These are phyloP conservation scores for Acholoe squamosa DNA, from an alignment of 2,888 invertebrate genomes.

Conservation along the genomic window DNA sequence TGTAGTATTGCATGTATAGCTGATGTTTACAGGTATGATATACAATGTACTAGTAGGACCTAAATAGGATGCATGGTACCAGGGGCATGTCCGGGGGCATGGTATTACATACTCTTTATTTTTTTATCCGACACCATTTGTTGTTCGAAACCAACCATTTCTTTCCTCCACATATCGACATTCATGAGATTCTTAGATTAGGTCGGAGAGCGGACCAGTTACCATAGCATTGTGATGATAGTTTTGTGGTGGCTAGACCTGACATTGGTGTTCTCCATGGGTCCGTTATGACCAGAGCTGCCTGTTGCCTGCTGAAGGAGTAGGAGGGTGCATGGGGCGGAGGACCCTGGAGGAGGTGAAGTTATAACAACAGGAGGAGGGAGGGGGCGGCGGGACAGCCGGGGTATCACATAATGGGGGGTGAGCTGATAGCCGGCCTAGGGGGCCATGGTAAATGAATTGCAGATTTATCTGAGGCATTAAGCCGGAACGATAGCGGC, in stretches of 20 bases:
- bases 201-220: too few relatives aligned
- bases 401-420: conserved; percentile 16
- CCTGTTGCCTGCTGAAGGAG: neutral
- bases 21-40: too few relatives aligned
- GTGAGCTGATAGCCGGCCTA: neutral
- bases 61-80: too few relatives aligned
- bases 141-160: too few relatives aligned
- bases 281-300: neutral
- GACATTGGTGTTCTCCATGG: neutral
- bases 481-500: neutral
- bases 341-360: neutral
- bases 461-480: conserved; percentile 49
- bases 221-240: too few relatives aligned
- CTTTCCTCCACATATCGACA: too few relatives aligned
- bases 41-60: too few relatives aligned
- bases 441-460: conserved; percentile 48
- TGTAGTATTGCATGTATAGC: too few relatives aligned
- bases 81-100: too few relatives aligned
- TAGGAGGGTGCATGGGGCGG: neutral
- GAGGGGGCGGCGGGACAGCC: neutral
- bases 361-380: neutral
- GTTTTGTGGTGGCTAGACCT: neutral
- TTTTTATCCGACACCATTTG: too few relatives aligned
- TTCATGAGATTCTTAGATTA: too few relatives aligned
- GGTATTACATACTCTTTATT: too few relatives aligned